Percentiles rank a stretch among this genome's conserved stretches.
phyloP scores from a whole-genome alignment of 1,140 invertebrate species.

The Ceratosolen solmsi region DNA sequence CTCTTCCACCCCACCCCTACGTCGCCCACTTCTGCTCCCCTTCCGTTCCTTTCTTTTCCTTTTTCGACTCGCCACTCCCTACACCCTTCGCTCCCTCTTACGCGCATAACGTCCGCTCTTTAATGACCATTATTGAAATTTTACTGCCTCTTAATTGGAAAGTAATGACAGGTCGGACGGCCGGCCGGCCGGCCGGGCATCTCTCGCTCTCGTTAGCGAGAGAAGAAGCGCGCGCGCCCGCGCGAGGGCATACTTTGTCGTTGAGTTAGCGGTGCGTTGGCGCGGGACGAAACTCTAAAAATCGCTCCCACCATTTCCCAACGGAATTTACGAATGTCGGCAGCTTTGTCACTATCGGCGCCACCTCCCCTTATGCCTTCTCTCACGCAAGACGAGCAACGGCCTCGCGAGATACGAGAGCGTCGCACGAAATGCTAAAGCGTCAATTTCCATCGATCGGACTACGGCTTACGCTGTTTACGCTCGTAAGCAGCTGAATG shows the following conservation, averaged over 20 bases:
- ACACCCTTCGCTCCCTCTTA: slow-evolving; percentile 58
- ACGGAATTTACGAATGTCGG: background rate
- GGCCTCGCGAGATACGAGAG: too few relatives aligned
- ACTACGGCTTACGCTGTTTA: too few relatives aligned
- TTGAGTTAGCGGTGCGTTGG: too few relatives aligned
- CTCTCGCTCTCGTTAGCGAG: slow-evolving; percentile 16
- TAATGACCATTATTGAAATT: slow-evolving; percentile 75
- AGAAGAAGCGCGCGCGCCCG: background rate
- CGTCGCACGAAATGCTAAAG: too few relatives aligned
- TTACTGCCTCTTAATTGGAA: slow-evolving; percentile 73
- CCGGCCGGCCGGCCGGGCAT: slow-evolving; percentile 50
- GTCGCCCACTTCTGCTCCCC: slow-evolving; percentile 56
- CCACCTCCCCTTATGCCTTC: background rate
- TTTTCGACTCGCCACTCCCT: slow-evolving; percentile 23
- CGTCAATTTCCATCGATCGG: too few relatives aligned
- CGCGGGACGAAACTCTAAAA: too few relatives aligned
- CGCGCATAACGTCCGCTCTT: slow-evolving; percentile 69
- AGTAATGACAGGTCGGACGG: slow-evolving; percentile 66
- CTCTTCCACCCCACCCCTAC: slow-evolving; percentile 30
- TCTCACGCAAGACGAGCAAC: background rate
- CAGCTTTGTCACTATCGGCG: too few relatives aligned
- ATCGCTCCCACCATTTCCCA: background rate
- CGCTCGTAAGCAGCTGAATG: too few relatives aligned
- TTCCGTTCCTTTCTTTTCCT: slow-evolving; percentile 49
- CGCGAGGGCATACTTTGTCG: slow-evolving; percentile 13